Conservation (phyloP, 2,888 invertebrate species). For the Calliscelio sp. region DNA sequence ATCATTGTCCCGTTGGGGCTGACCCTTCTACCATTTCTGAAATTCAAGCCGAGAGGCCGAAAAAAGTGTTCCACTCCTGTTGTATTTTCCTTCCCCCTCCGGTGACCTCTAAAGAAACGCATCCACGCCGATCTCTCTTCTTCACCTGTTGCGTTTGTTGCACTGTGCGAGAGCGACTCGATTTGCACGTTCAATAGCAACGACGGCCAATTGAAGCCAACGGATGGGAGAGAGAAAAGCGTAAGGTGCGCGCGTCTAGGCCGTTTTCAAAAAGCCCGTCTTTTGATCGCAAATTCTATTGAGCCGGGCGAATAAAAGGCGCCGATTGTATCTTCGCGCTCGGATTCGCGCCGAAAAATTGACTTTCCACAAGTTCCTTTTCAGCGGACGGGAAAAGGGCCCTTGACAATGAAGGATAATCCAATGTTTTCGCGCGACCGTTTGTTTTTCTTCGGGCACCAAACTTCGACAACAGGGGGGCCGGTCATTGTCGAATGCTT, state of each 20-base stretch:
- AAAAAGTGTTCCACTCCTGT: constrained; percentile 43
- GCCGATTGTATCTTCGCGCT: constrained; percentile 79
- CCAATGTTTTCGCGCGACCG: constrained; percentile 69
- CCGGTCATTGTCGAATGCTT: constrained; percentile 67
- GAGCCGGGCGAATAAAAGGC: constrained; percentile 74
- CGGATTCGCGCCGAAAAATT: constrained; percentile 79
- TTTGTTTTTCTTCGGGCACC: constrained; percentile 66
- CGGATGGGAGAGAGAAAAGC: constrained; percentile 79
- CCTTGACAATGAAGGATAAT: constrained; percentile 68
- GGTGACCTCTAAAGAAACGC: constrained; percentile 67
- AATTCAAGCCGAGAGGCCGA: constrained; percentile 51
- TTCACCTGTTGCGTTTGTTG: constrained; percentile 85
- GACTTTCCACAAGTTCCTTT: constrained; percentile 75
- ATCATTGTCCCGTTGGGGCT: too few relatives aligned
- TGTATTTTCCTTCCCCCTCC: constrained; percentile 35
- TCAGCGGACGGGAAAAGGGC: constrained; percentile 55
- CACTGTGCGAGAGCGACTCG: constrained; percentile 80
- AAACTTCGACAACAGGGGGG: constrained; percentile 42
- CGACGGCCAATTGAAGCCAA: constrained; percentile 83
- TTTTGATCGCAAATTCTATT: constrained; percentile 85
- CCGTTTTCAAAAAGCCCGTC: constrained; percentile 81
- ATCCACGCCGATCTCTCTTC: constrained; percentile 80
- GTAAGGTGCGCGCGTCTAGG: constrained; percentile 80
- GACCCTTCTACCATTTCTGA: background rate
- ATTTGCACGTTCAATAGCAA: constrained; percentile 85